Conservation (phyloP, 2,888 invertebrate genomes). For the Xiphydria camelus region DNA sequence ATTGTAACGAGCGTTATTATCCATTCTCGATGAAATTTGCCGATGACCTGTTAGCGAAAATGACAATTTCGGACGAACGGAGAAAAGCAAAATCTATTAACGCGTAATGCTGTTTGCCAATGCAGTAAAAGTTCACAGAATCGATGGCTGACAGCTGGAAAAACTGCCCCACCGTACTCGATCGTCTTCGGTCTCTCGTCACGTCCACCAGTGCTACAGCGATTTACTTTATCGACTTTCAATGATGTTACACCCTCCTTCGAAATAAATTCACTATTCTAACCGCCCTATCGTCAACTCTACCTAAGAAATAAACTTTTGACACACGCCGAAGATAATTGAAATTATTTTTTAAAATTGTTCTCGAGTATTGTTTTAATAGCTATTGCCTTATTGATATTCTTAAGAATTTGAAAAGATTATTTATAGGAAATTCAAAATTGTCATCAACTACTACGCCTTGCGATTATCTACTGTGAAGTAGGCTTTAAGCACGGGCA, state of each 20-base stretch:
- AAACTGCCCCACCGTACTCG: slow-evolving; percentile 32
- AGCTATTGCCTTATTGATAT: no score
- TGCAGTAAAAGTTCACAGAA: slow-evolving; percentile 35
- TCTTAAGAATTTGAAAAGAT: no score
- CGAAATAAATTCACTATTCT: no score
- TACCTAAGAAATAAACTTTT: slow-evolving; percentile 1
- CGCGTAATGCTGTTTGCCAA: slow-evolving; percentile 20
- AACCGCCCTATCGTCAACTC: no score
- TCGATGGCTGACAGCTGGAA: slow-evolving; percentile 51
- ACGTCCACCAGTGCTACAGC: slow-evolving; percentile 28
- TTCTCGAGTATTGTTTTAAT: no score
- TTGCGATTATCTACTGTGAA: neutral
- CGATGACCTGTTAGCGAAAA: slow-evolving; percentile 20
- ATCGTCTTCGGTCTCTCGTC: slow-evolving; percentile 7
- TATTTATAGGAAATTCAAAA: no score
- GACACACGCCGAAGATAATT: no score
- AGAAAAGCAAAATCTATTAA: slow-evolving; percentile 1
- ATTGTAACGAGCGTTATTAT: slow-evolving; percentile 34
- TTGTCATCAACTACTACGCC: no score
- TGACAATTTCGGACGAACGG: neutral
- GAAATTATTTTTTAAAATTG: no score
- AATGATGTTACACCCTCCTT: slow-evolving; percentile 44
- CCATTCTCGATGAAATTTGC: slow-evolving; percentile 20
- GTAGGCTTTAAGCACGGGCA: neutral
- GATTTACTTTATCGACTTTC: slow-evolving; percentile 31